Evolutionary conservation across 2,113 vertebrate genomes (phyloP).

Genomic region (Tragelaphus strepsiceros): DNA sequence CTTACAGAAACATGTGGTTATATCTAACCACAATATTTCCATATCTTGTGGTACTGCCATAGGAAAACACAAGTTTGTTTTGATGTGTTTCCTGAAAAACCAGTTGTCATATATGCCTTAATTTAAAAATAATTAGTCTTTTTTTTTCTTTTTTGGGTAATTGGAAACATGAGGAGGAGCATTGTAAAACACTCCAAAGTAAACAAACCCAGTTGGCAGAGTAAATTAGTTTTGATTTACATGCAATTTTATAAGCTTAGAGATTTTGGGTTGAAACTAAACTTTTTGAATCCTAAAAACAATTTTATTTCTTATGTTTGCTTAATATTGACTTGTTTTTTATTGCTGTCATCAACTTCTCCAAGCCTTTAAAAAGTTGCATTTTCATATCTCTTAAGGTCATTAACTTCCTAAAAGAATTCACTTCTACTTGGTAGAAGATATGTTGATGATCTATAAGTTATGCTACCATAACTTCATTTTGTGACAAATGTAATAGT

Average conservation of each 20-base stretch:
- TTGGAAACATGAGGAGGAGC: conserved; percentile 42
- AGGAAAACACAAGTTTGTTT: conserved; percentile 35
- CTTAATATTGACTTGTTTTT: not conserved
- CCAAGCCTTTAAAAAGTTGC: not conserved
- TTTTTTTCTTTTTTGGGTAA: not conserved
- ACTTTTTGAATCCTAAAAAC: not conserved
- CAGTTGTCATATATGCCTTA: conserved; percentile 22
- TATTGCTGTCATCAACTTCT: not conserved
- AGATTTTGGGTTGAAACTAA: not conserved
- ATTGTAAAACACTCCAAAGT: conserved; percentile 39
- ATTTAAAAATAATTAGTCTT: conserved; percentile 49
- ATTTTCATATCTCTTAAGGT: not conserved
- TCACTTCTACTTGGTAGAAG: not conserved
- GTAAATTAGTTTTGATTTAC: conserved; percentile 57
- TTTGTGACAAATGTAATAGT: not conserved
- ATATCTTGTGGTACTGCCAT: not conserved
- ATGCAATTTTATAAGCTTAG: conserved; percentile 13
- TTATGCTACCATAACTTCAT: not conserved
- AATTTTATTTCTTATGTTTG: conserved; percentile 26
- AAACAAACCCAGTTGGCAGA: conserved; percentile 44
- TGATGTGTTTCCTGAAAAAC: conserved; percentile 43
- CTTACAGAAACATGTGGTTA: not conserved
- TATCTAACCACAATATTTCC: not conserved
- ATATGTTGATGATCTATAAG: not conserved
- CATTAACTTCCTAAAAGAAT: not conserved